phyloP scores from a whole-genome alignment of 2,113 vertebrate species.

The Pluvianellus socialis region DNA sequence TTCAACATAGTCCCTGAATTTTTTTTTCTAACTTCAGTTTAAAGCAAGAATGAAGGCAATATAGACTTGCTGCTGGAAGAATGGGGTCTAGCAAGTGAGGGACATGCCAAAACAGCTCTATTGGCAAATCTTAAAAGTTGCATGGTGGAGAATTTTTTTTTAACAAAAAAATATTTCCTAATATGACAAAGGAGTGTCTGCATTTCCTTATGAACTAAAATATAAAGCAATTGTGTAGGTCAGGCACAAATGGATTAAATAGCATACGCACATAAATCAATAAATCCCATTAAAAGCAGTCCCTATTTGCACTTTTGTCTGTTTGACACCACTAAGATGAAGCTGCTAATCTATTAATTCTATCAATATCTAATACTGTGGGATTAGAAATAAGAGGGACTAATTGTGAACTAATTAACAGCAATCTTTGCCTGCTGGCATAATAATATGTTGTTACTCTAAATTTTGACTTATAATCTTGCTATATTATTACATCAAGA shows the following conservation, averaged over 20 bases:
- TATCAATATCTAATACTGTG: slow-evolving; percentile 36
- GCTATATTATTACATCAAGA: background rate
- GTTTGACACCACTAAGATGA: slow-evolving; percentile 26
- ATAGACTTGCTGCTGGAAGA: background rate
- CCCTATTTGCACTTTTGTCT: slow-evolving; percentile 18
- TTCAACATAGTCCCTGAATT: background rate
- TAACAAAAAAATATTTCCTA: background rate
- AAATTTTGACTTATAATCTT: slow-evolving; percentile 5
- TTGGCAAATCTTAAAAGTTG: background rate
- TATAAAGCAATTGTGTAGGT: background rate
- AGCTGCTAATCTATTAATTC: slow-evolving; percentile 36
- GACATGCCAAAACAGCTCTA: background rate
- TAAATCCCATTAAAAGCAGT: slow-evolving; percentile 5
- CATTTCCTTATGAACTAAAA: background rate
- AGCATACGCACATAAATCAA: background rate
- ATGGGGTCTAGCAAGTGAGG: background rate
- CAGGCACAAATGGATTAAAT: background rate
- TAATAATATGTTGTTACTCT: slow-evolving; percentile 1
- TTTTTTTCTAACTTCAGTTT: background rate
- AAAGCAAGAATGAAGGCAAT: background rate
- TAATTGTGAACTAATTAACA: slow-evolving; percentile 48
- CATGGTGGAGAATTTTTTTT: background rate
- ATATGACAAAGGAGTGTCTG: background rate
- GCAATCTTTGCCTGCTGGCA: slow-evolving; percentile 22
- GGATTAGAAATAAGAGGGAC: slow-evolving; percentile 14